Percentiles rank a stretch among this genome's conserved stretches.
Evolutionary conservation across 2,797 vertebrate genomes (phyloP).

Genomic region (Lagorchestes hirsutus): DNA sequence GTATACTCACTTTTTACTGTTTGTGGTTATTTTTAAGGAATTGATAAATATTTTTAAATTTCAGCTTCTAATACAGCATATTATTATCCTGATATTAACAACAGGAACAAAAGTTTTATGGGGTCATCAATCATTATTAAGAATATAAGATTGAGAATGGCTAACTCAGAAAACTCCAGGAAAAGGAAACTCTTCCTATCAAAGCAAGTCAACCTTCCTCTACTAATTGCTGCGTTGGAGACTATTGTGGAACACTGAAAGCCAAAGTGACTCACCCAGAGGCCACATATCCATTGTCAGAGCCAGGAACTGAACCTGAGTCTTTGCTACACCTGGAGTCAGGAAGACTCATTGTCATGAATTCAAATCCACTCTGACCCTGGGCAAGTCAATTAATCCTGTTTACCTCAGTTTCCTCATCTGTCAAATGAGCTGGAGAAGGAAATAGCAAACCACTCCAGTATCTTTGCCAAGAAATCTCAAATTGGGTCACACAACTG

Average conservation of each 20-base stretch:
- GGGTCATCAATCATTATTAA: neutral
- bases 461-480: neutral
- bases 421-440: neutral
- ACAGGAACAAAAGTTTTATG: neutral
- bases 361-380: neutral
- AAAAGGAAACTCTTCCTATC: neutral
- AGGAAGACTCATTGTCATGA: neutral
- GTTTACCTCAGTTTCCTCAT: neutral
- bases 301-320: neutral
- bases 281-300: neutral
- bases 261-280: neutral
- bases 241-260: neutral
- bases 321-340: neutral
- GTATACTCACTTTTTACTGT: neutral
- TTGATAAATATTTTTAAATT: neutral
- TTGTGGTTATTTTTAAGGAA: neutral
- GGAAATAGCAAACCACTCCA: neutral
- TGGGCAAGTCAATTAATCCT: neutral
- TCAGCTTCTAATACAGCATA: neutral
- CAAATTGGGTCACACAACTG: neutral
- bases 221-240: neutral
- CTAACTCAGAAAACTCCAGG: neutral
- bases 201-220: neutral
- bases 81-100: neutral
- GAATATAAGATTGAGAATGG: neutral